phyloP scores from a whole-genome alignment of 2,797 vertebrate species.

The Pagetopsis macropterus region DNA sequence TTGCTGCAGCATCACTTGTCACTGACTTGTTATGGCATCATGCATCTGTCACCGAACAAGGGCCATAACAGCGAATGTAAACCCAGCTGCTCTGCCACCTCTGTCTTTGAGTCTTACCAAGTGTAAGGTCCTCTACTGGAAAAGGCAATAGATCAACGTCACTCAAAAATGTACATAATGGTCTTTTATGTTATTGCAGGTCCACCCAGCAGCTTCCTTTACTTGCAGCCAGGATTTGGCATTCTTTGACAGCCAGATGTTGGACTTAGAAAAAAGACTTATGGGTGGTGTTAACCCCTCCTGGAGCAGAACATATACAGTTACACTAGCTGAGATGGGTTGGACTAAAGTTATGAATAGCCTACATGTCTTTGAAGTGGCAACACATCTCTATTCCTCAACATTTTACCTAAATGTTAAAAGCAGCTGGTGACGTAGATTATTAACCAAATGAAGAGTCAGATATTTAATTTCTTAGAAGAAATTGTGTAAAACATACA shows the following conservation, averaged over 20 bases:
- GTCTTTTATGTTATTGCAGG: constrained; percentile 70
- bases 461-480: not conserved
- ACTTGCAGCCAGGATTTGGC: constrained; percentile 47
- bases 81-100: constrained; percentile 52
- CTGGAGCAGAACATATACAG: constrained; percentile 26
- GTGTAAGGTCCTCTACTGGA: constrained; percentile 37
- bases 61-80: constrained; percentile 27
- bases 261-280: constrained; percentile 42
- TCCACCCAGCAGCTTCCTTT: constrained; percentile 63
- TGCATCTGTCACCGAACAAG: constrained; percentile 15
- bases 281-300: constrained; percentile 43
- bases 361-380: constrained; percentile 8
- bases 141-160: constrained; percentile 67
- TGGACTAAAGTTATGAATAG: constrained; percentile 14
- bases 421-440: not conserved
- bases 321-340: constrained; percentile 8
- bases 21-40: constrained; percentile 47
- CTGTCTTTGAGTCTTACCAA: constrained; percentile 33
- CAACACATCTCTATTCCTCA: not conserved
- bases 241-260: constrained; percentile 68
- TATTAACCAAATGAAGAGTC: not conserved
- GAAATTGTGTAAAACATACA: not conserved
- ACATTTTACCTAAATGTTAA: not conserved
- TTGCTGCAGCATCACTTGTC: constrained; percentile 52
- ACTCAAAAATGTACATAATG: constrained; percentile 67